Conservation (phyloP, 1,140 invertebrate genomes). For the Maniola jurtina region DNA sequence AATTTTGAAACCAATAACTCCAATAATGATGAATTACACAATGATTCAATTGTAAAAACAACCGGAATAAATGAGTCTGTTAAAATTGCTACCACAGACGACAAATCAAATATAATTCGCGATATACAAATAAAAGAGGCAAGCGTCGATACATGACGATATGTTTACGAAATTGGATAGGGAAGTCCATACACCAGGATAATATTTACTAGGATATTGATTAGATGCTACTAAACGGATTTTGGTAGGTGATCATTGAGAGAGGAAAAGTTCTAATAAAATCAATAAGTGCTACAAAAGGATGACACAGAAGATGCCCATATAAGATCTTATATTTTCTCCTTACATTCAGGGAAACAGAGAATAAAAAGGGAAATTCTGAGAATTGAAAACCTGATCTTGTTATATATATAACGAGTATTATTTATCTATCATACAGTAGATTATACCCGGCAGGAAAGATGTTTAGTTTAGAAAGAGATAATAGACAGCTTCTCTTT, state of each 20-base stretch:
- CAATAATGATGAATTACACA: neutral
- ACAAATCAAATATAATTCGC: neutral
- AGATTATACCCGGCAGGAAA: too few relatives aligned
- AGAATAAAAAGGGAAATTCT: too few relatives aligned
- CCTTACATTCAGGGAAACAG: too few relatives aligned
- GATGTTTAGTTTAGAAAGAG: too few relatives aligned
- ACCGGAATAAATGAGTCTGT: neutral
- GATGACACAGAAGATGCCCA: too few relatives aligned
- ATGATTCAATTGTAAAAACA: neutral
- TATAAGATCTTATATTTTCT: too few relatives aligned
- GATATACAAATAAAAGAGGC: neutral
- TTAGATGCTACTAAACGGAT: neutral
- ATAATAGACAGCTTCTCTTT: too few relatives aligned
- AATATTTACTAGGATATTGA: neutral
- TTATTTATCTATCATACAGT: too few relatives aligned
- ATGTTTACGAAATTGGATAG: slow-evolving; percentile 6
- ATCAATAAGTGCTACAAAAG: too few relatives aligned
- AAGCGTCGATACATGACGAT: slow-evolving; percentile 12
- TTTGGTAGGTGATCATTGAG: neutral
- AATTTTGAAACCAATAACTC: neutral
- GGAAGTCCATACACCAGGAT: neutral
- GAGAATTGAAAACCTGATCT: too few relatives aligned
- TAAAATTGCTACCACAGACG: neutral
- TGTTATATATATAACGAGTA: too few relatives aligned
- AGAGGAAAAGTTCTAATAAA: neutral